Percentiles rank a stretch among this genome's conserved stretches.
Evolutionary conservation across 53 echinoderm and acorn worm species (phyloP).

Genomic region (Astropecten irregularis): DNA sequence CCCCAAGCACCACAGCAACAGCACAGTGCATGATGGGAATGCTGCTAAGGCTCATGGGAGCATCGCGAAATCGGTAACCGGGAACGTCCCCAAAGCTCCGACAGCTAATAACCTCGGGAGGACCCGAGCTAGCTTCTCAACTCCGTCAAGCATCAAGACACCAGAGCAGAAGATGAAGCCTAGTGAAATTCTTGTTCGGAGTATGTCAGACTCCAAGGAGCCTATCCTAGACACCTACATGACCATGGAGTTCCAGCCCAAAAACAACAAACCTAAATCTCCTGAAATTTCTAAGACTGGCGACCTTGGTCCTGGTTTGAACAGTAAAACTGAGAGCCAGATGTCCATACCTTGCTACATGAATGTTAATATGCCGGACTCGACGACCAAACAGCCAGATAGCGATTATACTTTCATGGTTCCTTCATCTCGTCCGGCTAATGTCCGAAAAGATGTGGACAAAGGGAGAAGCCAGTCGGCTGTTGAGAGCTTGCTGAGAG

Average conservation of each 20-base stretch:
- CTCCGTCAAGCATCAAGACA: constrained; percentile 1
- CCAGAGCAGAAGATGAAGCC: constrained; percentile 35
- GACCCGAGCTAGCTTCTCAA: constrained; percentile 1
- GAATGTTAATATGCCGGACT: constrained; percentile 52
- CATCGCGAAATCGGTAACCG: too few species aligned
- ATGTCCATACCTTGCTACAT: constrained; percentile 21
- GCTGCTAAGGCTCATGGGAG: constrained; percentile 5
- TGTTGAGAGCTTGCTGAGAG: constrained; percentile 31
- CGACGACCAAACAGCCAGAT: neutral
- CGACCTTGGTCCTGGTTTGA: neutral
- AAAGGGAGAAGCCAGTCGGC: constrained; percentile 16
- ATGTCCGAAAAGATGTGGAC: neutral
- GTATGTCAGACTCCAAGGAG: constrained; percentile 32
- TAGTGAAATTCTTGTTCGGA: constrained; percentile 41
- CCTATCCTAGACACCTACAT: constrained; percentile 46
- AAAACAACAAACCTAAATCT: constrained; percentile 33
- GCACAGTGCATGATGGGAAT: constrained; percentile 1
- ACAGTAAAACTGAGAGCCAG: constrained; percentile 23
- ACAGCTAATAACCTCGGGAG: neutral
- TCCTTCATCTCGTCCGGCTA: constrained; percentile 25
- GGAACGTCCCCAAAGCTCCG: neutral
- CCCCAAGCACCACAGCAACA: constrained; percentile 41
- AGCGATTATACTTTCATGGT: constrained; percentile 52
- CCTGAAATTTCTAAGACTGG: neutral
- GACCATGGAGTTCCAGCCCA: constrained; percentile 62